Evolutionary conservation across 2,113 vertebrate genomes (phyloP).

Genomic region (Eretmochelys imbricata): DNA sequence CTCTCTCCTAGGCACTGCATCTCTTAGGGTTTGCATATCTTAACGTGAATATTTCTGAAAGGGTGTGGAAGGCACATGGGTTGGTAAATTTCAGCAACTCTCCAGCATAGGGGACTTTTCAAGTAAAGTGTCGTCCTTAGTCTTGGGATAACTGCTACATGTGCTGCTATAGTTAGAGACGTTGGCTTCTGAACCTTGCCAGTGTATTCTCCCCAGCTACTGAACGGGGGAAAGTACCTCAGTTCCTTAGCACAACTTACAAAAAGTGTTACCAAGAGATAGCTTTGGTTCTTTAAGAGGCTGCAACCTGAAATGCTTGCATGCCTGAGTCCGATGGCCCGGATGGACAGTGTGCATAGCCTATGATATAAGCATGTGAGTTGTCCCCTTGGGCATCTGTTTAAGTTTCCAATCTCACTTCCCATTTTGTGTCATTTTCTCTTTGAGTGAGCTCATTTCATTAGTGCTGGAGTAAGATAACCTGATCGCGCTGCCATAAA

Average conservation of each 20-base stretch:
- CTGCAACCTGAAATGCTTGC: not conserved
- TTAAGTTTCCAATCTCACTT: not conserved
- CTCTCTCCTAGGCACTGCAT: not conserved
- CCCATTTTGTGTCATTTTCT: not conserved
- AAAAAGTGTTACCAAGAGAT: not conserved
- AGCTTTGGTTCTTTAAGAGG: not conserved
- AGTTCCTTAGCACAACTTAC: not conserved
- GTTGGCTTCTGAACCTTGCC: not conserved
- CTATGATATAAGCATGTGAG: not conserved
- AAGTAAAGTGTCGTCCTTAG: not conserved
- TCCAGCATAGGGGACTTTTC: not conserved
- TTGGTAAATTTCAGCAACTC: not conserved
- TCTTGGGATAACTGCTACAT: fast-evolving
- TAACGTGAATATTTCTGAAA: not conserved
- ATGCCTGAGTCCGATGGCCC: not conserved
- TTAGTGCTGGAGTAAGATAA: not conserved
- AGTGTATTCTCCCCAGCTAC: not conserved
- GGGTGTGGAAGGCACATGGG: not conserved
- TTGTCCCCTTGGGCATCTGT: not conserved
- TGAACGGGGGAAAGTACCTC: not conserved
- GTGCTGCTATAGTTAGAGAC: not conserved
- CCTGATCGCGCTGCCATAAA: fast-evolving
- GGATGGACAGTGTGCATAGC: not conserved
- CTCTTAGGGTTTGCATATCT: not conserved
- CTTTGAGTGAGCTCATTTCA: conserved; percentile 1